Conservation (phyloP, 2,797 vertebrate species). For the Aulostomus chinensis region DNA sequence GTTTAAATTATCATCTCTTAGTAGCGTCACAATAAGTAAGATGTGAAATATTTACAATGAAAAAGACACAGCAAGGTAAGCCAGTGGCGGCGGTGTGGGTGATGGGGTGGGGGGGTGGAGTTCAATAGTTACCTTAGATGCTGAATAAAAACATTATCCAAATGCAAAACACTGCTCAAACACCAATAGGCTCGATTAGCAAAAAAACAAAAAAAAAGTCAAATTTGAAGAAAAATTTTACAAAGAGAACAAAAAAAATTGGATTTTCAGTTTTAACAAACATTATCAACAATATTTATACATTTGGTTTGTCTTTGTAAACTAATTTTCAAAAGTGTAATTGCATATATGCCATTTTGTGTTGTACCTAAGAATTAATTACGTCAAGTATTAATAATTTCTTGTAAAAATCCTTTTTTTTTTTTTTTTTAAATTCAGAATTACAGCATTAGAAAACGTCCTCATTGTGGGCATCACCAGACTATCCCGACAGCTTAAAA, state of each 20-base stretch:
- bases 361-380: slow-evolving; percentile 87
- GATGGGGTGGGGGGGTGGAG: too few species aligned
- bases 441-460: slow-evolving; percentile 81
- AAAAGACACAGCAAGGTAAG: slow-evolving; percentile 93
- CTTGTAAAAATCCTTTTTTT: slow-evolving; percentile 51
- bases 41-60: slow-evolving; percentile 94
- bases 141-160: slow-evolving; percentile 87
- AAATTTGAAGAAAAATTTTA: slow-evolving; percentile 88
- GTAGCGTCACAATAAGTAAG: slow-evolving; percentile 89
- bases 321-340: slow-evolving; percentile 94
- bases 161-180: slow-evolving; percentile 92
- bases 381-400: slow-evolving; percentile 77
- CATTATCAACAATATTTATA: slow-evolving; percentile 89
- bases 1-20: slow-evolving; percentile 88
- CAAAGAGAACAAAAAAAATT: slow-evolving; percentile 85
- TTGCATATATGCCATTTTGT: slow-evolving; percentile 97
- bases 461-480: slow-evolving; percentile 80
- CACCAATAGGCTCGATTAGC: slow-evolving; percentile 89
- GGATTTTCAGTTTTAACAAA: slow-evolving; percentile 86
- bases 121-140: slow-evolving; percentile 89
- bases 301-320: slow-evolving; percentile 98
- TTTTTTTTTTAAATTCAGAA: slow-evolving; percentile 53
- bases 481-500: slow-evolving; percentile 59
- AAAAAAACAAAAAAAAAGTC: slow-evolving; percentile 84
- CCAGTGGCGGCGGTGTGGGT: slow-evolving; percentile 85